Evolutionary conservation across 2,888 invertebrate species (phyloP), one percentile per base, ranked within the genome.

Genomic region (Pterostichus niger): DNA sequence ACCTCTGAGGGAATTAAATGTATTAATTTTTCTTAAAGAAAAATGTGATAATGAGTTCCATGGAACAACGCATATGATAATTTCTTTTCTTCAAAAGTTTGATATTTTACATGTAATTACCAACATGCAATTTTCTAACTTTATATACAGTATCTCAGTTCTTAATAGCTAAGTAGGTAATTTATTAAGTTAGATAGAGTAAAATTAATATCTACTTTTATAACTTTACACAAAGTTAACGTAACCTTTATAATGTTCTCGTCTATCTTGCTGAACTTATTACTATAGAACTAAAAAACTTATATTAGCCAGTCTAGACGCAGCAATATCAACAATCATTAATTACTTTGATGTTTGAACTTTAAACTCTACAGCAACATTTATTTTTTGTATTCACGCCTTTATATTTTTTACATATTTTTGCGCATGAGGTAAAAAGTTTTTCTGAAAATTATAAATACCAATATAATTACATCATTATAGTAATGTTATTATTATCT

Each of bases 221-320:
- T 64, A 64, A 64, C 64, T 64, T 64, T 33, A 64, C 64, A 64
- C 64, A 64, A 64, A 64, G 64, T 64, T 64, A 64, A 64, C 6
- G 64, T 33, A 64, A 64, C 64, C 64, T 35, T 35, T 64, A 35
- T 64, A 64, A 64, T 64, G 35, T 33, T 64, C 64, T 64, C 64
- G 13, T 64, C 64, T 35, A 64, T 64, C 64, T 64, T 64, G 4
- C 35, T 49, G 49, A 64, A 11, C 35, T 49, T 6, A 64, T 33
- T 33, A 24, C 24, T 59, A 10, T 9, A 1, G 35, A 35, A 64
- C 31, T 64, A 64, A 61, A 61, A 61, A 64, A 64, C n/a, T 33
- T n/a, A 35, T 64, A 64, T 64, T 64, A 64, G 64, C 35, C 13
- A 64, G 64, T 64, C 64, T 64, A 35, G 64, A 64, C 35, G 35